Base-by-base conservation (phyloP, 2,113 vertebrate species). In the Triplophysa siluroides region DNA sequence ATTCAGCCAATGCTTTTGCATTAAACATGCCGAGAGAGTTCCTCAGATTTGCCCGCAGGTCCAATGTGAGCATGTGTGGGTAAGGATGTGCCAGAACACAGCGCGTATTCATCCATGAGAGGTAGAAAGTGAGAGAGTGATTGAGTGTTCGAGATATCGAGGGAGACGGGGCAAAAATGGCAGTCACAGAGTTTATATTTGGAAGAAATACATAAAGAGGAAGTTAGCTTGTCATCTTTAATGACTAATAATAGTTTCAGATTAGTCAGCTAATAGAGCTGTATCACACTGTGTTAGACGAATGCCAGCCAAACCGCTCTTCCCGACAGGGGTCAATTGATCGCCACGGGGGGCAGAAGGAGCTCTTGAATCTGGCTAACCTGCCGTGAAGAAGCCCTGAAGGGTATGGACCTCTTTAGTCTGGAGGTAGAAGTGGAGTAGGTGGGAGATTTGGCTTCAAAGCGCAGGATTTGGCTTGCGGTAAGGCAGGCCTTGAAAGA, bases 91-190 rank as follows among this genome's bases (percentile, higher is more conserved):
- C 33, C 38, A 71, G 54, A 56, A 64, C 41, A 63, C 60, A 47
- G 61, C 29, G 26, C 63, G 26, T 78, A 41, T 75, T 38, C 45
- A 65, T 33, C 56, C 85, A 33, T 71, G 1, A 76, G 63, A 50
- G 33, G 19, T 26, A 43, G 70, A 56, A 68, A 71, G 45, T 24
- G 71, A 43, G 18, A 38, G 58, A 75, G 76, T 24, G 83, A 84
- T 82, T 58, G 56, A 82, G 79, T 82, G 80, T 84, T 76, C 13
- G 81, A 47, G 68, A 79, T 41, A 79, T 71, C 52, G 60, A 64
- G 45, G 61, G 43, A 62, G 78, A 72, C 43, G 29, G 60, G 24
- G 77, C 12, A 54, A 72, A 64, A 72, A 75, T 60, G 71, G 56
- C 77, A 70, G 66, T 52, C 13, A 60, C 60, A 8, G 41, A 63